phyloP scores from a whole-genome alignment of 2,113 vertebrate species.

The Peromyscus maniculatus region DNA sequence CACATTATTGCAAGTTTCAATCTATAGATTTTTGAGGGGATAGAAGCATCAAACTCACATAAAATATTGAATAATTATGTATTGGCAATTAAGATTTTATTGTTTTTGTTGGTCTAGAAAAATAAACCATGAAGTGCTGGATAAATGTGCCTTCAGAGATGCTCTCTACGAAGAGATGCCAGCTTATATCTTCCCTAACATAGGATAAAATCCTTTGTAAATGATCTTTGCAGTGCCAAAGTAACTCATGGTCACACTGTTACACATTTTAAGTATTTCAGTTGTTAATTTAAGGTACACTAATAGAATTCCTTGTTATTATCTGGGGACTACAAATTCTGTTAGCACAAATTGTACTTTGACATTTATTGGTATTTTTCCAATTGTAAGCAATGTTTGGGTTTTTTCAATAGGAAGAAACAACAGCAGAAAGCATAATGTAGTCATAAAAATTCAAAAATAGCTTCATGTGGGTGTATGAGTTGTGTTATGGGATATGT shows the following conservation, averaged over 20 bases:
- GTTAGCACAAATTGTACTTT: neutral
- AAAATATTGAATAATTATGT: neutral
- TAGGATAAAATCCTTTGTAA: neutral
- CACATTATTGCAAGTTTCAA: neutral
- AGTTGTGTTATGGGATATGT: neutral
- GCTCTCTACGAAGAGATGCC: neutral
- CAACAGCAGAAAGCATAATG: neutral
- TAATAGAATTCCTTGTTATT: neutral
- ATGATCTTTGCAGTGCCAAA: neutral
- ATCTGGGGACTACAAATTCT: neutral
- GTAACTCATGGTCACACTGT: neutral
- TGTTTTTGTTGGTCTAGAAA: neutral
- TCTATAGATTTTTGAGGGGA: neutral
- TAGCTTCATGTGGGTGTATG: neutral
- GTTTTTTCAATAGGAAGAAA: too few relatives aligned
- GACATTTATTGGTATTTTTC: too few relatives aligned
- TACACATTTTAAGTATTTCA: neutral
- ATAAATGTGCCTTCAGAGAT: neutral
- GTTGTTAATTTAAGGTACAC: neutral
- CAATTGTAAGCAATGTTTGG: too few relatives aligned
- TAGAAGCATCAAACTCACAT: neutral
- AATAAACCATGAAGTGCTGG: neutral
- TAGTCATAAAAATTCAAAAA: neutral
- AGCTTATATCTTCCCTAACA: neutral
- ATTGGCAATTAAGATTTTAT: neutral